phyloP scores from a whole-genome alignment of 2,888 invertebrate species.

The Linyphia triangularis region DNA sequence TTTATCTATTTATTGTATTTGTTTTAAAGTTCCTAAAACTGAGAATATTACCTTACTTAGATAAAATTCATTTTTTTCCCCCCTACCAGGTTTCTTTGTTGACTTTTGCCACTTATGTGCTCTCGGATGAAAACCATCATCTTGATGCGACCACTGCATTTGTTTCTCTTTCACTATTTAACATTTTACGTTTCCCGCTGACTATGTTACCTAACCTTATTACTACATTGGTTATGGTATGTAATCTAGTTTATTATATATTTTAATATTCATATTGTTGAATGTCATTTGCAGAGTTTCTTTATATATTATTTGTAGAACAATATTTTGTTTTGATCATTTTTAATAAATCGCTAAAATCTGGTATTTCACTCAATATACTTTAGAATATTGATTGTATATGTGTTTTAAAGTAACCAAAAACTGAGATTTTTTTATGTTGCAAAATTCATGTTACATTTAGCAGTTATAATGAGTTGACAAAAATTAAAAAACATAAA shows the following conservation, averaged over 20 bases:
- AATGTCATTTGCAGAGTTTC: not conserved
- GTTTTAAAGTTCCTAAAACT: no score
- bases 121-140: slow-evolving; percentile 83
- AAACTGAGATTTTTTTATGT: no score
- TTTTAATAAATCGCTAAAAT: not conserved
- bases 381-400: not conserved
- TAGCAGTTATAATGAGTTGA: no score
- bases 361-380: not conserved
- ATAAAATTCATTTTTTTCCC: slow-evolving; percentile 3
- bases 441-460: no score
- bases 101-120: slow-evolving; percentile 90
- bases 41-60: no score
- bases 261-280: not conserved
- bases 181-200: slow-evolving; percentile 91
- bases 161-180: slow-evolving; percentile 92
- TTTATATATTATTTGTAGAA: not conserved
- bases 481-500: no score
- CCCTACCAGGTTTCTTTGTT: slow-evolving; percentile 86
- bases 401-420: no score
- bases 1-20: no score
- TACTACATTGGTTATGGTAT: slow-evolving; percentile 75
- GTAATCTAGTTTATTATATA: not conserved
- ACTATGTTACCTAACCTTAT: slow-evolving; percentile 80
- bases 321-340: not conserved
- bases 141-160: slow-evolving; percentile 91